Evolutionary conservation across 2,888 invertebrate species (phyloP), one percentile per base, ranked within the genome.

Genomic region (Salticus scenicus): DNA sequence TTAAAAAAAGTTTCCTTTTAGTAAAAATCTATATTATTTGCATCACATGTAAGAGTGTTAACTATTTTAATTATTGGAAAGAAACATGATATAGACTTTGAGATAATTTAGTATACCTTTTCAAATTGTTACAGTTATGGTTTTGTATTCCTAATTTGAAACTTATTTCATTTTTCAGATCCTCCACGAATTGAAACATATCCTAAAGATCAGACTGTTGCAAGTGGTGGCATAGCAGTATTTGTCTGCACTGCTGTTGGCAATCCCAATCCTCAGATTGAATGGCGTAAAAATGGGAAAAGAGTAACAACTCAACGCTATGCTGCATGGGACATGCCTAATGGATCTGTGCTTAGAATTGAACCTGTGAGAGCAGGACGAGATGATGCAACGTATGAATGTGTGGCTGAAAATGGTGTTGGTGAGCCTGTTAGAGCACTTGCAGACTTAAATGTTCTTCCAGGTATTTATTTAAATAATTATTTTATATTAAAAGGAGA

Each of bases 241-340:
- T 98, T 99, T 93, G 98, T 97, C 93, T 99, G 99, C 93, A 96
- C 96, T 81, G 98, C 98, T 4, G 91, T 92, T n/a, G 93, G 93
- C 28, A 92, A 92, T 89, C 93, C 93, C 0, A 94, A 95, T 80
- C 99, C 99, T 0, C 95, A 95, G 89, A 96, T 99, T 90, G 95
- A 96, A 92, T 99, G 99, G 99, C 94, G 96, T 89, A 97, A 97
- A 92, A 98, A 98, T 93, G 96, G 96, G 89, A 97, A 97, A 92
- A 94, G 95, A 92, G 94, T 98, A 87, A 95, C 96, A 89, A 94
- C 88, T 33, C 88, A 88, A 64, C 88, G 90, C 37, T 89, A 89
- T 85, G 87, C 89, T 64, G 88, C 90, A 66, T 81, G 89, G 31
- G 89, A 89, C 47, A 94, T 93, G 84, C 94, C 94, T 20, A 95